These are phyloP conservation scores for Lamellibrachia luymesi DNA, from an alignment of 1,140 invertebrate genomes.

Conservation along the genomic window DNA sequence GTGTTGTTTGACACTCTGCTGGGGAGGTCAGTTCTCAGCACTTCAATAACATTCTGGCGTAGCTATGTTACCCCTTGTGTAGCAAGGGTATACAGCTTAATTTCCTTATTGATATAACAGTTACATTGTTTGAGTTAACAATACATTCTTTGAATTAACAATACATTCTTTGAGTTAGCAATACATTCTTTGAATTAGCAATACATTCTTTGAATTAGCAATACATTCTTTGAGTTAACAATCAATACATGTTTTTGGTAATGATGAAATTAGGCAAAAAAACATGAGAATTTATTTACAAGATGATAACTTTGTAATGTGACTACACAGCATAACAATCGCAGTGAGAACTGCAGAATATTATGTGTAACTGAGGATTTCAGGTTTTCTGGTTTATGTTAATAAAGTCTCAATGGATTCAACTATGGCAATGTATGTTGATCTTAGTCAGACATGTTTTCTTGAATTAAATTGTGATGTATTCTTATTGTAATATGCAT, in stretches of 20 bases:
- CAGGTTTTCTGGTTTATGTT: background rate
- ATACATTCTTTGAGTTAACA: background rate
- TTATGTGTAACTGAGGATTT: background rate
- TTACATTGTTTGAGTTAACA: too few relatives aligned
- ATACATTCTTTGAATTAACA: too few relatives aligned
- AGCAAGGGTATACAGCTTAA: background rate
- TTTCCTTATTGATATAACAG: too few relatives aligned
- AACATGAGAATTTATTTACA: background rate
- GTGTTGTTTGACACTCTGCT: slow-evolving; percentile 38
- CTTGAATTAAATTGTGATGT: background rate
- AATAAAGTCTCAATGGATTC: background rate
- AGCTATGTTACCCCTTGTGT: background rate
- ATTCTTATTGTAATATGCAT: background rate
- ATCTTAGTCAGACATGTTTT: background rate
- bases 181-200: too few relatives aligned
- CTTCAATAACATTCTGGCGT: background rate
- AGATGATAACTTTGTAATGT: background rate
- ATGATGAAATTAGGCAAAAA: background rate
- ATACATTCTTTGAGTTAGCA: too few relatives aligned
- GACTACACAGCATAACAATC: background rate
- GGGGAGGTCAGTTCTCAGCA: slow-evolving; percentile 33
- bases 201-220: background rate
- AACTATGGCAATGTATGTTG: background rate
- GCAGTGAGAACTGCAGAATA: background rate
- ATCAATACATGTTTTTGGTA: background rate